A percentile compares a stretch with the other conserved stretches of the same genome.
Evolutionary conservation across 1,140 invertebrate species (phyloP).

Genomic region (Drosophila quadrilineata): DNA sequence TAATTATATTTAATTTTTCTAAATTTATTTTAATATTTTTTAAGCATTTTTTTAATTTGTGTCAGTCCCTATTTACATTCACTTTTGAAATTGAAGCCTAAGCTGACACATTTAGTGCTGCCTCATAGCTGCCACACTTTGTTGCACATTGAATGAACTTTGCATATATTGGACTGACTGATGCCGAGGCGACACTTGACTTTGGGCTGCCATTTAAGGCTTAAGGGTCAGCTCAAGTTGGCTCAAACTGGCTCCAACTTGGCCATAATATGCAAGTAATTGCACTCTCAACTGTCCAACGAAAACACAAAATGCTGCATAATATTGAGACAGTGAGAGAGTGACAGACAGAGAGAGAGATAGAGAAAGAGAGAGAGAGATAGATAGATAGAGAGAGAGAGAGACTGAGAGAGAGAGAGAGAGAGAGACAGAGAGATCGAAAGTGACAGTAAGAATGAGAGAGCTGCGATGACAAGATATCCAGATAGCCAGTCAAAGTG

Average conservation of each 20-base stretch:
- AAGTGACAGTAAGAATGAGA: neutral
- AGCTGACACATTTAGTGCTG: neutral
- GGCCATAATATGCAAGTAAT: conserved; percentile 46
- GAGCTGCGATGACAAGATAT: conserved; percentile 18
- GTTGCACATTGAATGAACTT: neutral
- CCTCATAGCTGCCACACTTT: too few relatives aligned
- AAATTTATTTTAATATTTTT: too few relatives aligned
- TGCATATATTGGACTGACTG: neutral
- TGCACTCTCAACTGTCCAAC: conserved; percentile 35
- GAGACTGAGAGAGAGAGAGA: neutral
- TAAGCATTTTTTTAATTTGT: too few relatives aligned
- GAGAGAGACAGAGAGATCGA: neutral
- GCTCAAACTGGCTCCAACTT: neutral
- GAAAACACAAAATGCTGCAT: conserved; percentile 34
- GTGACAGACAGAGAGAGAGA: neutral
- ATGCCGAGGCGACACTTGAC: neutral
- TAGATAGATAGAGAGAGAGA: conserved; percentile 24
- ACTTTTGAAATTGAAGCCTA: too few relatives aligned
- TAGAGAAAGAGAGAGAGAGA: neutral
- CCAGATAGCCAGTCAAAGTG: neutral
- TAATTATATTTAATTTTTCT: too few relatives aligned
- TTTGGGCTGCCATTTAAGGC: neutral
- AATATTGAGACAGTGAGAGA: conserved; percentile 55
- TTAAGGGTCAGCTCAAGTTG: neutral
- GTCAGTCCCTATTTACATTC: too few relatives aligned